Conservation (phyloP, 2,113 vertebrate genomes). For the Strix aluco region DNA sequence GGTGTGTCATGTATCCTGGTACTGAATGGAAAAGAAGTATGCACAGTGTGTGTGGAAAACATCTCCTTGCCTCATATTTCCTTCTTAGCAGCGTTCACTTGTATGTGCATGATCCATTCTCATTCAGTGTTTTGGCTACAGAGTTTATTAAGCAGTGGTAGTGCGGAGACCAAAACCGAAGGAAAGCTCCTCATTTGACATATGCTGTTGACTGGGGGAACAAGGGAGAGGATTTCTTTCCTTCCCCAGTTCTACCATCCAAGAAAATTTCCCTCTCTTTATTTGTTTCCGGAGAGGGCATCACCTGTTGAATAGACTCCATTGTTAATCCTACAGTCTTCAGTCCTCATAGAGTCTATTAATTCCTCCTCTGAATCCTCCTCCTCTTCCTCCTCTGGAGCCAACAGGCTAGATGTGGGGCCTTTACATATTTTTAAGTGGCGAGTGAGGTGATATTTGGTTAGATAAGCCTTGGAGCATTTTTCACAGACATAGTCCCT, state of each 20-base stretch:
- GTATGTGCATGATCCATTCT: neutral
- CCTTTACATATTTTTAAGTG: slow-evolving; percentile 98
- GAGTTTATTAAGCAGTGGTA: neutral
- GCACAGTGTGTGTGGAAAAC: neutral
- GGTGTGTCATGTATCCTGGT: neutral
- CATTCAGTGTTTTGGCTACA: neutral
- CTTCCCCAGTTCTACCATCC: neutral
- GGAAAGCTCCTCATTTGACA: neutral
- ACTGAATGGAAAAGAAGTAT: slow-evolving; percentile 17
- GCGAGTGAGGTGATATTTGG: slow-evolving; percentile 96
- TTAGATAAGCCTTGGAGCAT: slow-evolving; percentile 96
- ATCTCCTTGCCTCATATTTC: neutral
- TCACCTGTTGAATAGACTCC: slow-evolving; percentile 63
- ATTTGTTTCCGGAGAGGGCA: slow-evolving; percentile 68
- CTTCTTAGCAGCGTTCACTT: neutral
- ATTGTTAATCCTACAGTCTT: slow-evolving; percentile 66
- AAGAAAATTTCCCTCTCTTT: neutral
- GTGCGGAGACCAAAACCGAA: neutral
- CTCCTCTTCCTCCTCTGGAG: slow-evolving; percentile 82
- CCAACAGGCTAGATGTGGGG: slow-evolving; percentile 78
- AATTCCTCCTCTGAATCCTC: slow-evolving; percentile 85
- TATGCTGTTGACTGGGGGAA: neutral
- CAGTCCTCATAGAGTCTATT: slow-evolving; percentile 64
- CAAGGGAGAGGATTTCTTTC: neutral
- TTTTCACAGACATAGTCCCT: slow-evolving; percentile 97